These are phyloP conservation scores for Clistopyga incitator DNA, from an alignment of 2,888 invertebrate species.

Conservation along the genomic window DNA sequence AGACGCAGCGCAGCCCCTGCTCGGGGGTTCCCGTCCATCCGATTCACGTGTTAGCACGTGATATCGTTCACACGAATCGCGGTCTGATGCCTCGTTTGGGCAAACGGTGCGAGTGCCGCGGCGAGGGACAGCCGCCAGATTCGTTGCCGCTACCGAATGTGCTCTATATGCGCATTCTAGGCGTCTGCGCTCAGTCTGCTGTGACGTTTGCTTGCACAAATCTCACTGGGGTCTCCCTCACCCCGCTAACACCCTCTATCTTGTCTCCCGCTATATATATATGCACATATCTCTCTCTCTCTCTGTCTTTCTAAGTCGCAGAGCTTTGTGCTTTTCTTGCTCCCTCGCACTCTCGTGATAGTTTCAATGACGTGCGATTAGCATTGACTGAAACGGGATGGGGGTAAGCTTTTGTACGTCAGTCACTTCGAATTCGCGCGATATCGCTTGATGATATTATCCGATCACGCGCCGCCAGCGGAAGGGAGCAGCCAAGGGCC, in stretches of 20 bases:
- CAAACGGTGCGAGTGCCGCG: background rate
- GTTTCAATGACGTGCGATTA: slow-evolving; percentile 69
- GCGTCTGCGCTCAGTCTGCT: slow-evolving; percentile 24
- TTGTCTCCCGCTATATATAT: background rate
- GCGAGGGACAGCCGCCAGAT: slow-evolving; percentile 29
- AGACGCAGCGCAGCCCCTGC: slow-evolving; percentile 42
- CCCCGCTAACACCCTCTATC: background rate
- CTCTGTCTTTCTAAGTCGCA: slow-evolving; percentile 26
- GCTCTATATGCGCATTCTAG: slow-evolving; percentile 8
- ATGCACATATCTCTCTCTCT: background rate
- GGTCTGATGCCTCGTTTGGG: background rate
- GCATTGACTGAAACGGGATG: slow-evolving; percentile 62
- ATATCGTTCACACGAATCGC: slow-evolving; percentile 69
- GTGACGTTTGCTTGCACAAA: slow-evolving; percentile 46
- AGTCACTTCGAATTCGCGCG: slow-evolving; percentile 70
- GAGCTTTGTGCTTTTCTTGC: slow-evolving; percentile 37
- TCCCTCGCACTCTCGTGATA: slow-evolving; percentile 51
- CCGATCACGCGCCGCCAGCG: slow-evolving; percentile 64
- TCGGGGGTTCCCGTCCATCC: slow-evolving; percentile 57
- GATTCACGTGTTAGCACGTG: slow-evolving; percentile 70
- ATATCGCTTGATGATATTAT: slow-evolving; percentile 69
- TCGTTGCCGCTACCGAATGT: slow-evolving; percentile 27
- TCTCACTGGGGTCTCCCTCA: slow-evolving; percentile 33
- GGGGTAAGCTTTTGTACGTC: slow-evolving; percentile 71
- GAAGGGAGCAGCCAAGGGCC: slow-evolving; percentile 20